Evolutionary conservation across 2,797 vertebrate species (phyloP), one percentile per base, ranked within the genome.

Genomic region (Lutjanus campechanus): DNA sequence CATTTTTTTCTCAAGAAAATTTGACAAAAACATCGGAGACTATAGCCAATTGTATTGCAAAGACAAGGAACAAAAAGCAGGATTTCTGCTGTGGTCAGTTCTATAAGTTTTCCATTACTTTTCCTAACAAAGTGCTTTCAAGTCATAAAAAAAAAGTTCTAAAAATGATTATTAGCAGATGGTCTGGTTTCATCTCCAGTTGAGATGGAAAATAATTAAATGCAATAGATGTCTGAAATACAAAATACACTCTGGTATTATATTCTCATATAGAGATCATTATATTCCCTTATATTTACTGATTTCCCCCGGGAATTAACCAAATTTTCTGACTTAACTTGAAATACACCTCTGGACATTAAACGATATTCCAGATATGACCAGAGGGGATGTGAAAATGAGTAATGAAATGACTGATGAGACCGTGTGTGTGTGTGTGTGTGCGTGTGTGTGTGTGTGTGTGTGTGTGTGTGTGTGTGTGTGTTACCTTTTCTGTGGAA

Each of bases 401-500:
- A 76, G 58, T 54, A 66, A 47, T 22, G 53, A 46, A 70, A 43
- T 22, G 11, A 72, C 41, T 59, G 12, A 75, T 16, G 17, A 55
- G 1, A 11, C 8, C 67, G 71, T 71, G 55, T 70, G 64, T 77
- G 43, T 72, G 62, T 61, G 29, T 55, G 56, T 62, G 50, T 66
- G 61, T 67, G 43, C 47, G 55, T 54, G 49, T 61, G 69, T n/a
- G 50, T 20, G 69, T 44, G 73, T 44, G 71, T 56, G 50, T 49
- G 61, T 51, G 69, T 60, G 76, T 29, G 56, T 59, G 63, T 64
- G 60, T 54, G 66, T 47, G 67, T 46, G 67, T 20, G 22, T 47
- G 63, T 56, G 91, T 81, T 95, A 98, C 98, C 97, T 98, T 98
- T 98, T 95, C 95, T 97, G 95, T 97, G 97, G 94, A 98, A 98